phyloP scores from a whole-genome alignment of 2,113 vertebrate genomes.

The Alosa alosa region DNA sequence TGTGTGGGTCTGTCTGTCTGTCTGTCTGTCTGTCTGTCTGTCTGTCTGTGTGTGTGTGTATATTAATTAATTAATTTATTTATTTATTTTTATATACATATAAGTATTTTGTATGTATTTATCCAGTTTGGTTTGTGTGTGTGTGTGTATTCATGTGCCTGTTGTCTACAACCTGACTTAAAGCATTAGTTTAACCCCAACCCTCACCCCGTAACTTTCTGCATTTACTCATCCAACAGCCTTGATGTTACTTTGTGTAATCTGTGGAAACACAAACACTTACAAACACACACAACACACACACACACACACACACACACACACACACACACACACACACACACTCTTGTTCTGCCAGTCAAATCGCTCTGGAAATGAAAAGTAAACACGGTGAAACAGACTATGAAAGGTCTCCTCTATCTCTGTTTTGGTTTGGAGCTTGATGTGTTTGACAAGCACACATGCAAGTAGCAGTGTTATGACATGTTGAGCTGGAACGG shows the following conservation, averaged over 20 bases:
- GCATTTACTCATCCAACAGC: neutral
- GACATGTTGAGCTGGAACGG: conserved; percentile 57
- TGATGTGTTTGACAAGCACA: conserved; percentile 69
- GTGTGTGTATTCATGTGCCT: neutral
- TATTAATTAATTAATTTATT: too few species aligned
- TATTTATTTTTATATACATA: too few species aligned
- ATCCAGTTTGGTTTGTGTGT: neutral
- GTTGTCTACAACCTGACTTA: neutral
- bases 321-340: neutral
- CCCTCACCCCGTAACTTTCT: neutral
- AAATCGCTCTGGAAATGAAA: neutral
- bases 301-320: neutral
- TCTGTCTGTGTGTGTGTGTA: neutral
- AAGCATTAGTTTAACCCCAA: neutral
- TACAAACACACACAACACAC: neutral
- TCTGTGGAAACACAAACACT: neutral
- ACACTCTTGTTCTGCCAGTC: conserved; percentile 14
- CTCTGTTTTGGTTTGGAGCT: conserved; percentile 62
- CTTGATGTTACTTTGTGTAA: neutral
- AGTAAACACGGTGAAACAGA: conserved; percentile 28
- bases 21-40: neutral
- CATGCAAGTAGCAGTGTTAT: conserved; percentile 69
- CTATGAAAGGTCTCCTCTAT: conserved; percentile 47
- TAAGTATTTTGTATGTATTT: neutral
- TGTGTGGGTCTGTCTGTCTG: neutral